Evolutionary conservation across 2,888 invertebrate species (phyloP).

Genomic region (Hipparchia semele): DNA sequence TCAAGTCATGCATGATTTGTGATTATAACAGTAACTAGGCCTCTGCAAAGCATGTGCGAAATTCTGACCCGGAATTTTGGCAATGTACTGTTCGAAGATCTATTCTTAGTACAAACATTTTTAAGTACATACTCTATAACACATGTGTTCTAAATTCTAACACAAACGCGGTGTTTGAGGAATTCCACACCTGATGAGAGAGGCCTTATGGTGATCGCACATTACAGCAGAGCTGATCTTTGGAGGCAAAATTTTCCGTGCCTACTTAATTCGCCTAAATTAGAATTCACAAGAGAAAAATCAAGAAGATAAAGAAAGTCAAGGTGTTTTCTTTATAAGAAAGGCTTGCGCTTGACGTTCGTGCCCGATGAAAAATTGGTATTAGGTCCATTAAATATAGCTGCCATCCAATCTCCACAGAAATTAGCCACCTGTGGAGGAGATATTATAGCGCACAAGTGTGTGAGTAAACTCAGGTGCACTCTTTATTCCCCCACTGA

Average conservation of each 20-base stretch:
- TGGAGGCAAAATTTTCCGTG: neutral
- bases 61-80: neutral
- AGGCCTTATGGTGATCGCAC: neutral
- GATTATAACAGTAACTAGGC: neutral
- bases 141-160: neutral
- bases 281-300: neutral
- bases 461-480: too few species aligned
- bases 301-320: too few species aligned
- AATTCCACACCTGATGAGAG: neutral
- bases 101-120: neutral
- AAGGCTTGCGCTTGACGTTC: too few species aligned
- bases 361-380: too few species aligned
- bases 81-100: neutral
- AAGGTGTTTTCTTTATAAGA: neutral
- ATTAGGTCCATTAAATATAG: too few species aligned
- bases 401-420: too few species aligned
- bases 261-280: neutral
- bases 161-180: neutral
- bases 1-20: neutral
- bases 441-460: too few species aligned
- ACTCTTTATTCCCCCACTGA: too few species aligned
- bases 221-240: neutral
- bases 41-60: neutral
- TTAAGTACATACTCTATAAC: neutral
- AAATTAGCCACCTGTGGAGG: too few species aligned